Conservation (phyloP, 2,113 vertebrate species). For the Aptenodytes forsteri region DNA sequence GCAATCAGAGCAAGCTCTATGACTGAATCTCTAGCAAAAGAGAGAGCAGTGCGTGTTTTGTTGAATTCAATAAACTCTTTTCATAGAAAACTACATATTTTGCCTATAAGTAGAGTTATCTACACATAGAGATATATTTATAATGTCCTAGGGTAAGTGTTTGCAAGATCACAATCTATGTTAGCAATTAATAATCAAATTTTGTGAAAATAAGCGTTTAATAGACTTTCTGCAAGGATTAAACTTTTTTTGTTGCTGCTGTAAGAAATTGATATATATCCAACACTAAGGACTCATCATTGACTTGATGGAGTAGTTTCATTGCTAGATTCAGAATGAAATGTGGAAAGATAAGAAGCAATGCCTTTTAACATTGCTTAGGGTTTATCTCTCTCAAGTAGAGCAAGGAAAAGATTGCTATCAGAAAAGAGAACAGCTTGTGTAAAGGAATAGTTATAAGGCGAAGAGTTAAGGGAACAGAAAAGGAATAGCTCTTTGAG, state of each 20-base stretch:
- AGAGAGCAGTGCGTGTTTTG: not conserved
- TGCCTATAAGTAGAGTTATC: not conserved
- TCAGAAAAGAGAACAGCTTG: not conserved
- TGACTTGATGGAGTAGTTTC: not conserved
- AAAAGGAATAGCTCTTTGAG: not conserved
- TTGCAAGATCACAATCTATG: not conserved
- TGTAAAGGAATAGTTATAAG: not conserved
- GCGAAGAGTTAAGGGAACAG: not conserved
- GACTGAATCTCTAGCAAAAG: not conserved
- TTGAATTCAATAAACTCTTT: not conserved
- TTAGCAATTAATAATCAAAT: not conserved
- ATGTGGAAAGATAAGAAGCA: not conserved
- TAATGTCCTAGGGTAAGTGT: not conserved
- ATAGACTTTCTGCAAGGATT: not conserved
- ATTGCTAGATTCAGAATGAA: not conserved
- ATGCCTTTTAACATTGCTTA: not conserved
- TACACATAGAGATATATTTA: not conserved
- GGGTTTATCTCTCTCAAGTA: not conserved
- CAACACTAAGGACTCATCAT: not conserved
- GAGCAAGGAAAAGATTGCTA: not conserved
- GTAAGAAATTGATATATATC: not conserved
- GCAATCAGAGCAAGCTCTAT: not conserved
- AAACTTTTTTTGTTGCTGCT: not conserved
- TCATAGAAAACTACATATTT: not conserved
- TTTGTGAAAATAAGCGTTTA: not conserved